Base-by-base conservation (phyloP, 2,888 invertebrate genomes). In the Chymomyza fuscimana region DNA sequence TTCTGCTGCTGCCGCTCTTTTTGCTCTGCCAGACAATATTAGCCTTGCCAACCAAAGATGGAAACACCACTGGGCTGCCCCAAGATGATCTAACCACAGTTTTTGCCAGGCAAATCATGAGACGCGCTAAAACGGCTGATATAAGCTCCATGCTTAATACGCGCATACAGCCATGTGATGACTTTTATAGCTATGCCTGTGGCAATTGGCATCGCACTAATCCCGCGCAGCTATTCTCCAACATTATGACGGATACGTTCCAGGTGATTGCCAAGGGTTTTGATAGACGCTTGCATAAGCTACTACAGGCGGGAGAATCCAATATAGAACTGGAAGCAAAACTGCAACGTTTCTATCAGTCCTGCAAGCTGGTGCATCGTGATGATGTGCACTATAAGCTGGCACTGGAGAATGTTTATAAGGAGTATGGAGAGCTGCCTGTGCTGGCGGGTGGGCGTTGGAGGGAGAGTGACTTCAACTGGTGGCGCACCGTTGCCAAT, bases 121-220 rank as follows among this genome's bases (percentile, higher is more conserved):
- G 94, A 69, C 91, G 88, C 15, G 93, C 94, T 0, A 95, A 95
- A 92, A 94, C 94, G 4, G 93, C 93, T 67, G 94, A 95, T 74
- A 96, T 96, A 94, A 93, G 93, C 81, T 93, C 94, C 65, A 95
- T 95, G 85, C 95, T 97, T 95, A 95, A 97, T 81, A 91, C 91
- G 2, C 92, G 92, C 25, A 93, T 93, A 0, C 94, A 96, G 83
- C 97, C 97, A 0, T 97, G 97, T 86, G 93, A 94, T 6, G 96
- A 97, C 89, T 97, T 97, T 89, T 97, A 96, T 90, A 94, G 95
- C 80, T 97, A 95, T 82, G 95, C 97, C 0, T 97, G 95, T 90
- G 97, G 97, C 2, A 96, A 96, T 82, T 97, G 97, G 97, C 78
- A 85, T 60, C 81, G 80, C 0, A 79, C 79, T 10, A 82, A 90